Percentiles rank a stretch among this genome's conserved stretches.
These are phyloP conservation scores for Columba guinea DNA, from an alignment of 2,797 vertebrate genomes.

Conservation along the genomic window DNA sequence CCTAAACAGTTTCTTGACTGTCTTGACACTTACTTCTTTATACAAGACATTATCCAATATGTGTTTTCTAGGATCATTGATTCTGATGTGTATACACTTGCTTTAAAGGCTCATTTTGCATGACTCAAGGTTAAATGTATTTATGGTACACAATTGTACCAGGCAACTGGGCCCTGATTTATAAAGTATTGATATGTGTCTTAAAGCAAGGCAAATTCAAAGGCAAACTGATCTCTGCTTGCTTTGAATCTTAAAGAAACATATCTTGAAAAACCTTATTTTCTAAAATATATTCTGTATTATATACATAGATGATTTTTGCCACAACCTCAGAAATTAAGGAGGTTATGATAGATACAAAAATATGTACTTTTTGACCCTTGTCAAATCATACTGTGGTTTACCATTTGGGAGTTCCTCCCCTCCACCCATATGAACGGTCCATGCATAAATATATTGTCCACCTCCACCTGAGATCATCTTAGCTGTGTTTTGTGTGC, in stretches of 20 bases:
- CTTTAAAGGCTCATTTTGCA: slow-evolving; percentile 40
- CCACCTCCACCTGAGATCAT: background rate
- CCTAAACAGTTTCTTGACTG: background rate
- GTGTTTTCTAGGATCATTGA: slow-evolving; percentile 25
- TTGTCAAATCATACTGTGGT: background rate
- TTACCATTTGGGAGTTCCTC: background rate
- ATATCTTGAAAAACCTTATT: background rate
- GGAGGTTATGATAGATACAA: background rate
- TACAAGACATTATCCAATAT: background rate
- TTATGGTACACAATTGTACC: background rate
- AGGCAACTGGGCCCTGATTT: slow-evolving; percentile 11
- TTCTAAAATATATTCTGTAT: background rate
- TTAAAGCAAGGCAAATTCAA: slow-evolving; percentile 8
- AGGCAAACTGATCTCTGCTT: background rate
- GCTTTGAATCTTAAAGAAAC: background rate
- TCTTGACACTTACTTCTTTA: slow-evolving; percentile 31
- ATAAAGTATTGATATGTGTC: slow-evolving; percentile 5
- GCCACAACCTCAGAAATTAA: background rate
- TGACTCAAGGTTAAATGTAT: slow-evolving; percentile 54
- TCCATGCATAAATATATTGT: background rate
- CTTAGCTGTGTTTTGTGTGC: background rate
- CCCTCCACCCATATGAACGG: background rate
- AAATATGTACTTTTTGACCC: background rate
- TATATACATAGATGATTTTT: background rate
- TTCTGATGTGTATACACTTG: background rate